Evolutionary conservation across 2,113 vertebrate species (phyloP), one percentile per base, ranked within the genome.

Genomic region (Phylloscopus trochiloides): DNA sequence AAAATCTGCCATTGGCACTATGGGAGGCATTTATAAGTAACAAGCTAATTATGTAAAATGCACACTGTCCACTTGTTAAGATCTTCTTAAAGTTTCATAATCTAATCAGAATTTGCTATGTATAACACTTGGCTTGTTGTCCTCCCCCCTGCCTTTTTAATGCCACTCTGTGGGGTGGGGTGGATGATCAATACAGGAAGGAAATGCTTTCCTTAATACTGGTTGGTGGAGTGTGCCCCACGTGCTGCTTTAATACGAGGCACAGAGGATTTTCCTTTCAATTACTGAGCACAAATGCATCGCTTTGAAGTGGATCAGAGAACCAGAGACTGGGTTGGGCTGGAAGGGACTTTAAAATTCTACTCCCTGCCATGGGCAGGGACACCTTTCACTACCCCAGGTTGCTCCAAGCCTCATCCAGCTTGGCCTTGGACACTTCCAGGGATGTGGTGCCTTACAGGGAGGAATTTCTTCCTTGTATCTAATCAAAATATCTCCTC

Each of bases 1-100:
- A 95, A 95, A 95, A 94, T 95, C 92, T 97, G 80, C 90, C 84
- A 92, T 19, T 96, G 95, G 96, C 95, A 95, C 91, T 52, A 38
- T 25, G 86, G 72, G 42, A 80, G 86, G 92, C 95, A 94, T 97
- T 97, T 94, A 88, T 78, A 88, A 95, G 91, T 48, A 93, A 91
- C 94, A 94, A 95, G 86, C 95, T 96, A 96, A 95, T 96, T 96
- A 96, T 67, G 93, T 96, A 97, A 96, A 95, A 94, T 87, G 66
- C 84, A 86, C 90, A 77, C 73, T 94, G 93, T 97, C 96, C 79
- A 70, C 89, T 96, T 92, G 88, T 86, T 94, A 94, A 96, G 92
- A 88, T 89, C 94, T 80, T 96, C 96, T 97, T 96, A 96, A 94
- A 86, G 79, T 94, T 93, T 94, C 91, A 70, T 96, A 96, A 97